Percentiles rank a stretch among this genome's conserved stretches.
These are phyloP conservation scores for Incurvaria masculella DNA, from an alignment of 2,888 invertebrate species.

Conservation along the genomic window DNA sequence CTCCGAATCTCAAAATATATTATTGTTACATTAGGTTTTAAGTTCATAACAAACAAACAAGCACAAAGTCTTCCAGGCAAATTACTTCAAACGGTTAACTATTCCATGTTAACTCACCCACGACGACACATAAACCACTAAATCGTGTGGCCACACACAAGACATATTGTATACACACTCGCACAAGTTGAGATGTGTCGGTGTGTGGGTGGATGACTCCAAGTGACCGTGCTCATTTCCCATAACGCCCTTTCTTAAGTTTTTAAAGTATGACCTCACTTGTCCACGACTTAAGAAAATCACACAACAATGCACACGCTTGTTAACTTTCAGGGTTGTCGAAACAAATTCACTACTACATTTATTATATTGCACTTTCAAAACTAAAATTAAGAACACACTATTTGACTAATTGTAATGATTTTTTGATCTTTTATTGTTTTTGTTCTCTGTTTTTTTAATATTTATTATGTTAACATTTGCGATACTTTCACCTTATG, in stretches of 20 bases:
- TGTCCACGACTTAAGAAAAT: conserved; percentile 56
- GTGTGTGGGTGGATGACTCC: not conserved
- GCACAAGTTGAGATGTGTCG: not conserved
- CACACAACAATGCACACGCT: conserved; percentile 41
- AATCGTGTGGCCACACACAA: not conserved
- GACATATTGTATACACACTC: not conserved
- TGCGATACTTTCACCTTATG: no score
- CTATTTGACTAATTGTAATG: no score
- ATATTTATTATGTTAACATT: no score
- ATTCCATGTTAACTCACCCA: not conserved
- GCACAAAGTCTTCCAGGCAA: no score
- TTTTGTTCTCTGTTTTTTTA: no score
- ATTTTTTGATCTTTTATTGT: no score
- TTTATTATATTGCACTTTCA: no score
- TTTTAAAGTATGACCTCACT: conserved; percentile 56
- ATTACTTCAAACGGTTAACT: not conserved
- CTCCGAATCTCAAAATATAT: no score
- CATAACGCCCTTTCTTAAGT: conserved; percentile 55
- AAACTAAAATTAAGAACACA: no score
- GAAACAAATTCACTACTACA: no score
- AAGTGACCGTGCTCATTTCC: conserved; percentile 54
- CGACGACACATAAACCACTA: not conserved
- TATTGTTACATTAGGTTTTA: no score
- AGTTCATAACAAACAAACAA: no score
- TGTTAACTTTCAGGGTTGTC: conserved; percentile 33